Evolutionary conservation across 2,797 vertebrate species (phyloP), one percentile per base, ranked within the genome.

Genomic region (Lutjanus campechanus): DNA sequence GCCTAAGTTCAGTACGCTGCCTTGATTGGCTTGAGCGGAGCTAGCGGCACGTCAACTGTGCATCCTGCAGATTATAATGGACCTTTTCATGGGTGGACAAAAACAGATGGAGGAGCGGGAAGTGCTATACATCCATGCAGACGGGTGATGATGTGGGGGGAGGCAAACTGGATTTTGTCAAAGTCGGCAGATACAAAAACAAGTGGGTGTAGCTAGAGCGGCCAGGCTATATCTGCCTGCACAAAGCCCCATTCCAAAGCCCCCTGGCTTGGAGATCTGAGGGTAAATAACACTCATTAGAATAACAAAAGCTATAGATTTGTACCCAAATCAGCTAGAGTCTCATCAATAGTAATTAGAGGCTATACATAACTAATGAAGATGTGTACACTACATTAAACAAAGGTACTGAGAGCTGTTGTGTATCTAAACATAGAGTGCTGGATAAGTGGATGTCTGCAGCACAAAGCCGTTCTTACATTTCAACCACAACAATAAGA

Each of bases 281-380:
- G 91, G 86, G 85, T 95, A 95, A 95, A 95, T 95, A 95, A 95
- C 82, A 84, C 91, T 94, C 90, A 96, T 95, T 95, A 94, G 90
- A 95, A 96, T 96, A 90, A 96, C 93, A 96, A 96, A 94, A 94
- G 94, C 92, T 94, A 95, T 95, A 95, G 93, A 95, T 96, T 95
- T 95, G 95, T 94, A 91, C 89, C 88, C 91, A 92, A 93, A 95
- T 93, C 90, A 93, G 90, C 91, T 76, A 89, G 92, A 88, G 90
- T 89, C 92, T 95, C 94, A 94, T 94, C 94, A 95, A 95, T 93
- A 94, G 92, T 93, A 95, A 95, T 96, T 95, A 95, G 94, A 89
- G 90, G 91, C 90, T 93, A 95, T 94, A 94, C 94, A 95, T 94
- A 94, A 93, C 93, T 94, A 95, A 95, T 94, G 92, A 95, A 95